Percentiles rank a stretch among this genome's conserved stretches.
Evolutionary conservation across 2,888 invertebrate species (phyloP).

Genomic region (Pollenia amentaria): DNA sequence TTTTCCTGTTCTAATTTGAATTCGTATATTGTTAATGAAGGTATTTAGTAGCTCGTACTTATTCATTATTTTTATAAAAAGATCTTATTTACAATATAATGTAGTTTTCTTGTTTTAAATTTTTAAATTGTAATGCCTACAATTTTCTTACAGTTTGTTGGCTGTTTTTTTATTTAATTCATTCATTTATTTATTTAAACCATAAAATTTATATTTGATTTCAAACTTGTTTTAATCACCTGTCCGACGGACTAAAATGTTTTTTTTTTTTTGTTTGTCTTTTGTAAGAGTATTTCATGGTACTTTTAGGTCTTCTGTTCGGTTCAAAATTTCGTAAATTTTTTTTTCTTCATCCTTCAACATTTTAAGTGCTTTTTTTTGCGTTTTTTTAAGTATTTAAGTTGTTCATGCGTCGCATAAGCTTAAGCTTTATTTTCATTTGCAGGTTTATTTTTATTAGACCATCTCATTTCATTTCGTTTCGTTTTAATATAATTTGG

Average conservation of each 20-base stretch:
- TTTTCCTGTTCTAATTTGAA: too few species aligned
- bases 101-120: slow-evolving; percentile 8
- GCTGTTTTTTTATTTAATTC: slow-evolving; percentile 3
- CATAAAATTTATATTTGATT: slow-evolving; percentile 63
- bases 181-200: slow-evolving; percentile 59
- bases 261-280: slow-evolving; percentile 6
- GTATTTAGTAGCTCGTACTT: not conserved
- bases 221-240: slow-evolving; percentile 73
- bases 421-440: slow-evolving; percentile 69
- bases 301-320: slow-evolving; percentile 57
- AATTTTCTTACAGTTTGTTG: slow-evolving; percentile 17
- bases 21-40: too few species aligned
- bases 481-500: slow-evolving; percentile 23
- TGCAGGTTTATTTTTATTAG: slow-evolving; percentile 69
- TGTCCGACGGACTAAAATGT: slow-evolving; percentile 37
- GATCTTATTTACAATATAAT: slow-evolving; percentile 11
- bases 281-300: slow-evolving; percentile 55
- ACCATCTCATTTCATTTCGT: slow-evolving; percentile 58
- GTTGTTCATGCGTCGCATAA: slow-evolving; percentile 54
- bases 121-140: slow-evolving; percentile 22
- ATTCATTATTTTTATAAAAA: not conserved
- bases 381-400: slow-evolving; percentile 15
- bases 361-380: slow-evolving; percentile 55
- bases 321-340: slow-evolving; percentile 6
- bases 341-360: slow-evolving; percentile 27